Evolutionary conservation across 1,140 invertebrate species (phyloP).

Genomic region (Zophobas atratus): DNA sequence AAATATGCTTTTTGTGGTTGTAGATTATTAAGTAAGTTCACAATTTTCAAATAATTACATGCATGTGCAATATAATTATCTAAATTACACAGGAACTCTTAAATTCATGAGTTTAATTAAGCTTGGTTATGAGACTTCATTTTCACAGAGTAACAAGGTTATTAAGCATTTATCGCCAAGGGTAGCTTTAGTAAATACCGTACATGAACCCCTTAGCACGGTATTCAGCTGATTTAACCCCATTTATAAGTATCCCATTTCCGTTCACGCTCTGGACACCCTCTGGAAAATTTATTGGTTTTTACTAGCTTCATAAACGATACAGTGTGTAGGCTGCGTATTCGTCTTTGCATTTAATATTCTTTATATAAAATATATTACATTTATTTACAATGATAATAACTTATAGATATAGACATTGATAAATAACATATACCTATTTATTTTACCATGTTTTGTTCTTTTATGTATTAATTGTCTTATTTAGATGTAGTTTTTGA

Average conservation of each 20-base stretch:
- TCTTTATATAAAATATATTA: too few relatives aligned
- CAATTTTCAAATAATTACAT: background rate
- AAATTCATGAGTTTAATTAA: conserved; percentile 27
- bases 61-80: background rate
- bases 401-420: too few relatives aligned
- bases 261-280: conserved; percentile 37
- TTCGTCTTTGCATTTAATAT: too few relatives aligned
- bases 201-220: conserved; percentile 49
- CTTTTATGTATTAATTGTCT: too few relatives aligned
- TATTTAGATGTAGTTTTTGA: too few relatives aligned
- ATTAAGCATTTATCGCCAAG: conserved; percentile 48
- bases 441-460: too few relatives aligned
- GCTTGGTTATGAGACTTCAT: conserved; percentile 14
- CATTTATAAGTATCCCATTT: conserved; percentile 46
- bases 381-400: too few relatives aligned
- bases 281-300: conserved; percentile 15
- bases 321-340: background rate
- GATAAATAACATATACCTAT: too few relatives aligned
- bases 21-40: too few relatives aligned
- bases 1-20: too few relatives aligned
- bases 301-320: background rate
- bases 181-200: conserved; percentile 50
- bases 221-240: conserved; percentile 50
- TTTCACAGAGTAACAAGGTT: conserved; percentile 44
- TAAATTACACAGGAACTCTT: background rate